These are phyloP conservation scores for Palythoa grandiflora DNA, from an alignment of 92 coral and sea anemone species.

Conservation along the genomic window DNA sequence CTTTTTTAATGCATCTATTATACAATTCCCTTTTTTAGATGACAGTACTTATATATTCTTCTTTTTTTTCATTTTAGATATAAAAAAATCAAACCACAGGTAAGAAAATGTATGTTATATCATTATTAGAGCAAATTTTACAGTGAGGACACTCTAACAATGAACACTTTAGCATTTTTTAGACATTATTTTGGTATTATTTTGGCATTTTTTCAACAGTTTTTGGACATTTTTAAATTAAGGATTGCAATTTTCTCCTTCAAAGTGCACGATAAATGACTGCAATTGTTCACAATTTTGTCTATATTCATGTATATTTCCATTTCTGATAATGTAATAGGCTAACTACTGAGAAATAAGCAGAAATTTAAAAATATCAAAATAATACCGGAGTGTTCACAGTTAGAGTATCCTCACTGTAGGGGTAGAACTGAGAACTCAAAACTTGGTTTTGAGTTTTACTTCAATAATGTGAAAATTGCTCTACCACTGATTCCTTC, in stretches of 20 bases:
- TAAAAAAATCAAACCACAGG: not conserved
- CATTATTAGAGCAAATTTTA: not conserved
- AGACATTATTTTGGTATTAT: not conserved
- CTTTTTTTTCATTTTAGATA: not conserved
- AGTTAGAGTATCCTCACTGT: constrained; percentile 12
- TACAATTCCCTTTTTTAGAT: constrained; percentile 5
- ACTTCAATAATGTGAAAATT: constrained; percentile 3
- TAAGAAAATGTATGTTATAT: not conserved
- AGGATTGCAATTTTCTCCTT: constrained; percentile 8
- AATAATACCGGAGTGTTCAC: constrained; percentile 2
- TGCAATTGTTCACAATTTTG: constrained; percentile 11
- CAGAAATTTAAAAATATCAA: constrained; percentile 4
- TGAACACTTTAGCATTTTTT: not conserved
- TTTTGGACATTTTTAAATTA: constrained; percentile 11
- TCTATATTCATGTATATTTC: constrained; percentile 5
- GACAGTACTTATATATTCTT: not conserved
- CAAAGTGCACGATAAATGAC: constrained; percentile 16
- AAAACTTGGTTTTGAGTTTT: constrained; percentile 10
- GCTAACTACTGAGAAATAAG: constrained; percentile 9
- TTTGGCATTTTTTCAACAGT: constrained; percentile 8
- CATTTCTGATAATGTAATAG: constrained; percentile 6
- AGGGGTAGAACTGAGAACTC: constrained; percentile 14
- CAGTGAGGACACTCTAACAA: not conserved
- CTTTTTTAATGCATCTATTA: constrained; percentile 6
- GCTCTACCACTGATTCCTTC: constrained; percentile 7